A percentile compares a stretch with the other conserved stretches of the same genome.
These are phyloP conservation scores for Philypnodon macrostomus DNA, from an alignment of 2,797 vertebrate genomes.

Conservation along the genomic window DNA sequence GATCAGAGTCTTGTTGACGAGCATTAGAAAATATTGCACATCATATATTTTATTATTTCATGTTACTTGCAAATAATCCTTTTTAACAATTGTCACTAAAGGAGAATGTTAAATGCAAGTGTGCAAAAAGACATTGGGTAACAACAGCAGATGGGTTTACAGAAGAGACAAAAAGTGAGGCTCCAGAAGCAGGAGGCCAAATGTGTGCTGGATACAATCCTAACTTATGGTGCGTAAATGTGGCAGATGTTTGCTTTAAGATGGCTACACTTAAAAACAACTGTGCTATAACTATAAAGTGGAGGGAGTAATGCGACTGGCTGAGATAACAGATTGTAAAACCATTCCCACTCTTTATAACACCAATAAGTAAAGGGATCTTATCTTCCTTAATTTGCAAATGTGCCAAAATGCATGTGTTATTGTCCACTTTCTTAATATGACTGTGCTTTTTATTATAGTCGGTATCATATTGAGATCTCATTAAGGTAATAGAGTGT, in stretches of 20 bases:
- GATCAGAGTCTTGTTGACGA: too few species aligned
- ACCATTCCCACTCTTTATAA: conserved; percentile 8
- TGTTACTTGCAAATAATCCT: too few species aligned
- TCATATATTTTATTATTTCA: too few species aligned
- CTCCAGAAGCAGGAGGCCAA: conserved; percentile 70
- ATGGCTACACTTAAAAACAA: conserved; percentile 56
- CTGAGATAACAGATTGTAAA: conserved; percentile 49
- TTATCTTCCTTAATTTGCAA: conserved; percentile 23
- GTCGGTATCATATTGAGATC: conserved; percentile 5
- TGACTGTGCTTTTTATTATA: conserved; percentile 22
- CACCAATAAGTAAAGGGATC: not conserved
- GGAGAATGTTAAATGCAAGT: conserved; percentile 41
- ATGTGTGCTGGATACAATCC: conserved; percentile 70
- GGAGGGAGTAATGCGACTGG: conserved; percentile 38
- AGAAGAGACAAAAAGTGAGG: conserved; percentile 72
- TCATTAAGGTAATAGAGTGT: conserved; percentile 24
- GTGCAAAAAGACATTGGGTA: conserved; percentile 56
- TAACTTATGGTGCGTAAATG: conserved; percentile 68
- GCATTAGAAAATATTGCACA: too few species aligned
- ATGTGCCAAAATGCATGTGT: conserved; percentile 24
- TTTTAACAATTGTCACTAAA: conserved; percentile 40
- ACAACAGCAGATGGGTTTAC: conserved; percentile 73
- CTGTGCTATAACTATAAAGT: conserved; percentile 50
- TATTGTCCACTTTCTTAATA: conserved; percentile 24
- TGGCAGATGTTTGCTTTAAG: conserved; percentile 75